Evolutionary conservation across 2,113 vertebrate species (phyloP).

Genomic region (Coturnix japonica): DNA sequence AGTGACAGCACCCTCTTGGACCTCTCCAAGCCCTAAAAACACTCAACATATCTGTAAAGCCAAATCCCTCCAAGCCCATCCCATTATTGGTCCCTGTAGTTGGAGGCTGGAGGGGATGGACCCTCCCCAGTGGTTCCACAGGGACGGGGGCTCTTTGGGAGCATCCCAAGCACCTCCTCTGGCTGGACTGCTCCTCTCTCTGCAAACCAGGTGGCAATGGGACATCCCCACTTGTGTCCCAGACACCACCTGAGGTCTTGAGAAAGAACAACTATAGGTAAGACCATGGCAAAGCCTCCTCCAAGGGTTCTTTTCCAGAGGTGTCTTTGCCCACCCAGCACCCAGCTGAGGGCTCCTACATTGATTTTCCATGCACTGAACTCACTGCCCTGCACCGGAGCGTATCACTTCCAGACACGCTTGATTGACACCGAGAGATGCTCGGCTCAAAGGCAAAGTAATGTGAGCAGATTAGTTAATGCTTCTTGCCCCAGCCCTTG

Average conservation of each 20-base stretch:
- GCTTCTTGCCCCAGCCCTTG: conserved; percentile 55
- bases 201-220: accelerated
- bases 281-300: not conserved
- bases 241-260: not conserved
- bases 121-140: accelerated
- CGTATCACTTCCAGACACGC: not conserved
- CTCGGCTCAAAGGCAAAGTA: conserved; percentile 52
- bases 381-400: accelerated
- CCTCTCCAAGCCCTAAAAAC: not conserved
- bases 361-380: not conserved
- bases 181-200: not conserved
- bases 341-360: not conserved
- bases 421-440: conserved; percentile 11
- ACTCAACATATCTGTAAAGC: not conserved
- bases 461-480: conserved; percentile 66
- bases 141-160: not conserved
- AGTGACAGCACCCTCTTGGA: not conserved
- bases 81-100: not conserved
- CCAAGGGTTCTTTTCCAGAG: not conserved
- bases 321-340: not conserved
- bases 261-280: not conserved
- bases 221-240: not conserved
- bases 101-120: not conserved
- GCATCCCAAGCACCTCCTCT: not conserved
- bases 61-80: not conserved